A percentile compares a stretch with the other conserved stretches of the same genome.
phyloP scores from a whole-genome alignment of 2,888 invertebrate genomes.

The Carcina quercana region DNA sequence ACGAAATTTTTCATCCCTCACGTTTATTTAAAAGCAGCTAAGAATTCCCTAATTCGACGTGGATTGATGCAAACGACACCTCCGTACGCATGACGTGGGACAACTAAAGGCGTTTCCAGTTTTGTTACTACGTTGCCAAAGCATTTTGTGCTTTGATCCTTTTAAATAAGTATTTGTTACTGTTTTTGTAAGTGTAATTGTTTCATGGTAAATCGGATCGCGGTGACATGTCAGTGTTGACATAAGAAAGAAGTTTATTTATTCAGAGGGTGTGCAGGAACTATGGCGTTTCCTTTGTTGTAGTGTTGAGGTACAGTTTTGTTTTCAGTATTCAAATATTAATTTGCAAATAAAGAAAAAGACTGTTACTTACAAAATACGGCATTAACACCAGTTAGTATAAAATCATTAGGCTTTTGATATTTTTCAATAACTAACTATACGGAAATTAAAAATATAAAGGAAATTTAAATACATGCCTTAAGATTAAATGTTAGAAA shows the following conservation, averaged over 20 bases:
- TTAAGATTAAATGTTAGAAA: too few relatives aligned
- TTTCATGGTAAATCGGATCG: slow-evolving; percentile 20
- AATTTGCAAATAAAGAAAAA: too few relatives aligned
- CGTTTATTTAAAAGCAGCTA: slow-evolving; percentile 39
- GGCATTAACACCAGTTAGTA: too few relatives aligned
- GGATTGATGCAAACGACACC: slow-evolving; percentile 66
- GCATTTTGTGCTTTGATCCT: slow-evolving; percentile 11
- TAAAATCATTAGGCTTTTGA: too few relatives aligned
- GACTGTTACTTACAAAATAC: too few relatives aligned
- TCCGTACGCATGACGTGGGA: slow-evolving; percentile 32
- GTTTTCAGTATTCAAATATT: too few relatives aligned
- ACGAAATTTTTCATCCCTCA: slow-evolving; percentile 30
- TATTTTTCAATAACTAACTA: too few relatives aligned
- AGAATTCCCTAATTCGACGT: slow-evolving; percentile 57
- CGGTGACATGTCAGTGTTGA: slow-evolving; percentile 57
- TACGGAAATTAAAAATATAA: too few relatives aligned
- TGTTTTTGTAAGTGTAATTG: slow-evolving; percentile 1
- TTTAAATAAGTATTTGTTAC: neutral
- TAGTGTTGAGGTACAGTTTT: slow-evolving; percentile 27
- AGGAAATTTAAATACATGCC: too few relatives aligned
- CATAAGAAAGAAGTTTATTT: slow-evolving; percentile 50
- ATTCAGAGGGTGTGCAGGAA: slow-evolving; percentile 46
- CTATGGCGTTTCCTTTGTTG: slow-evolving; percentile 28
- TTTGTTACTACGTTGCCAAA: slow-evolving; percentile 1
- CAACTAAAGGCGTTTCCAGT: slow-evolving; percentile 9